Evolutionary conservation across 1,140 invertebrate species (phyloP), one percentile per base, ranked within the genome.

Genomic region (Leucophenga varia): DNA sequence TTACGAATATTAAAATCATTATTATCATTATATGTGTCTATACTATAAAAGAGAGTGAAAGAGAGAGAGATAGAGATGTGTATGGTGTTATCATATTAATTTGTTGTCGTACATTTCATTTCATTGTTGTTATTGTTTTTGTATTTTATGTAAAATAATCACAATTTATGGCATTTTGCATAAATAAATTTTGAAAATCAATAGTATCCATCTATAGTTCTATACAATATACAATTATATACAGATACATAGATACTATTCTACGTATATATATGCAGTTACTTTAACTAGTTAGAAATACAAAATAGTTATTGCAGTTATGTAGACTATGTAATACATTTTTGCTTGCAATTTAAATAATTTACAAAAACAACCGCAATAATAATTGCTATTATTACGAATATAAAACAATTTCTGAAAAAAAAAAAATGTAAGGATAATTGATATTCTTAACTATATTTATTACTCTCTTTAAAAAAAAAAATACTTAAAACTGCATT

Each of bases 131-230:
- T n/a, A n/a, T n/a, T n/a, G n/a, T n/a, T n/a, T n/a, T n/a, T n/a
- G n/a, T n/a, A n/a, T n/a, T n/a, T n/a, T n/a, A n/a, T 61, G 61
- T 59, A 61, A 65, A 65, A 65, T 65, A 65, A 65, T 65, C 67
- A 63, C 67, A 65, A 65, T 65, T 65, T 67, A 65, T 65, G 61
- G 63, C 59, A 63, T 67, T 65, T 65, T 65, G 59, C 59, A 65
- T 55, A 67, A 61, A 65, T 67, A 65, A 67, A 67, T 67, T 56
- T 67, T 67, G 61, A 50, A 65, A 65, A 65, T 65, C 61, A 65
- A 65, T 65, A 65, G 67, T 67, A 67, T 65, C 61, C 38, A n/a
- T n/a, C n/a, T n/a, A n/a, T n/a, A n/a, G n/a, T n/a, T n/a, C n/a
- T n/a, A n/a, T n/a, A n/a, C n/a, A n/a, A n/a, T n/a, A n/a, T n/a